These are phyloP conservation scores for Phodopus roborovskii DNA, from an alignment of 2,113 vertebrate genomes.

Conservation along the genomic window DNA sequence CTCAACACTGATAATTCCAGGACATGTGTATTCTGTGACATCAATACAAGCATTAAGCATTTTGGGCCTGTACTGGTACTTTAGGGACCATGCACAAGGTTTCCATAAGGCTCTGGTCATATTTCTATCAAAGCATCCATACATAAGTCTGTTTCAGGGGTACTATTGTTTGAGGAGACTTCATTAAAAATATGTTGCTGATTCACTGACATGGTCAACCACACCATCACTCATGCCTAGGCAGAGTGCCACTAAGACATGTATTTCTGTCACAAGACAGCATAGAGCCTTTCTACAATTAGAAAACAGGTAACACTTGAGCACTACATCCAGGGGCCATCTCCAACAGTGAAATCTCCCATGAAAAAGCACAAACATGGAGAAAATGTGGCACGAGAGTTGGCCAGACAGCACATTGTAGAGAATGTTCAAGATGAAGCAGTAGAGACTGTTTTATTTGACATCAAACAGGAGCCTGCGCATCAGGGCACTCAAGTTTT, in stretches of 20 bases:
- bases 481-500: too few species aligned
- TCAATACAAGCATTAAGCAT: background rate
- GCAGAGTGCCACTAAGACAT: background rate
- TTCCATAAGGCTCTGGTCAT: background rate
- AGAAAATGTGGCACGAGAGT: background rate
- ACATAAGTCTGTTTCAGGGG: background rate
- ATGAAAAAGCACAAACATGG: slow-evolving; percentile 21
- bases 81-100: background rate
- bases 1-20: background rate
- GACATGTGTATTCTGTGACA: background rate
- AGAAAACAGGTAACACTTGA: background rate
- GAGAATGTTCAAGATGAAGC: background rate
- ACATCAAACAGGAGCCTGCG: background rate
- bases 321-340: background rate
- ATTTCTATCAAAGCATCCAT: background rate
- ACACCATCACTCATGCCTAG: background rate
- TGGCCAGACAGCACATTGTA: background rate
- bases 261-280: background rate
- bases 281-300: background rate
- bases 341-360: background rate
- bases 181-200: background rate
- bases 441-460: too few species aligned
- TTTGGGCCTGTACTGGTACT: background rate
- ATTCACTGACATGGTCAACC: background rate
- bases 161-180: background rate